Conservation (phyloP, 2,888 invertebrate species). For the Camptogramma bilineatum region DNA sequence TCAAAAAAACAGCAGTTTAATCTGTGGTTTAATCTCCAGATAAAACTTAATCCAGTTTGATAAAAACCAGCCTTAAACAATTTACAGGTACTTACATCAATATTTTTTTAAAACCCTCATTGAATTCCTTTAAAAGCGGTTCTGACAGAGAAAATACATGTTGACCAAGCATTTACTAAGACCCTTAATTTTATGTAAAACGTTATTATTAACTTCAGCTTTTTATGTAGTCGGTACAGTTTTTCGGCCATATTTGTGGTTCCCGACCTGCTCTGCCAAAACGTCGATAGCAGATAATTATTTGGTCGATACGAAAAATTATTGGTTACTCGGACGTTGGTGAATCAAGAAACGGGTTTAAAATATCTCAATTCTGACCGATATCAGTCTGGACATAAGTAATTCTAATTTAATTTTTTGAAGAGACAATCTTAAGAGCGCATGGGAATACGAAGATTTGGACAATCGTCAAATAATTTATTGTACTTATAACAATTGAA, state of each 20-base stretch:
- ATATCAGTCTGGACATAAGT: constrained; percentile 27
- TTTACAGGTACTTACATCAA: too few species aligned
- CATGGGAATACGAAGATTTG: too few species aligned
- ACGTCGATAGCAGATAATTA: constrained; percentile 80
- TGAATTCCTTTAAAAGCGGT: too few species aligned
- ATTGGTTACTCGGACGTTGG: constrained; percentile 65
- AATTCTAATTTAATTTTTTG: constrained; percentile 10
- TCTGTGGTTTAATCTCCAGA: too few species aligned
- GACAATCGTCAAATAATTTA: too few species aligned
- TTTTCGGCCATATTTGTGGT: constrained; percentile 71
- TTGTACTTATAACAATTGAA: too few species aligned
- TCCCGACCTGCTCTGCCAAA: constrained; percentile 70
- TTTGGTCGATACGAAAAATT: constrained; percentile 78
- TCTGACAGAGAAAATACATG: not conserved
- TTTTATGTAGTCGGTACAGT: constrained; percentile 60
- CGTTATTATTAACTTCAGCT: not conserved
- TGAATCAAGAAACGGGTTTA: constrained; percentile 68
- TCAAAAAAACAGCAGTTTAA: too few species aligned
- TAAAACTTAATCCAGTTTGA: too few species aligned
- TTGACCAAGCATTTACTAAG: not conserved
- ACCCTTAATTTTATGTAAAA: not conserved
- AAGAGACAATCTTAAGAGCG: not conserved
- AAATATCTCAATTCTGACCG: constrained; percentile 73
- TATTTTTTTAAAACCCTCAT: too few species aligned
- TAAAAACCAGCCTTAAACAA: too few species aligned